Percentiles rank a stretch among this genome's conserved stretches.
Conservation (phyloP, 2,113 vertebrate species). For the Callorhinus ursinus region DNA sequence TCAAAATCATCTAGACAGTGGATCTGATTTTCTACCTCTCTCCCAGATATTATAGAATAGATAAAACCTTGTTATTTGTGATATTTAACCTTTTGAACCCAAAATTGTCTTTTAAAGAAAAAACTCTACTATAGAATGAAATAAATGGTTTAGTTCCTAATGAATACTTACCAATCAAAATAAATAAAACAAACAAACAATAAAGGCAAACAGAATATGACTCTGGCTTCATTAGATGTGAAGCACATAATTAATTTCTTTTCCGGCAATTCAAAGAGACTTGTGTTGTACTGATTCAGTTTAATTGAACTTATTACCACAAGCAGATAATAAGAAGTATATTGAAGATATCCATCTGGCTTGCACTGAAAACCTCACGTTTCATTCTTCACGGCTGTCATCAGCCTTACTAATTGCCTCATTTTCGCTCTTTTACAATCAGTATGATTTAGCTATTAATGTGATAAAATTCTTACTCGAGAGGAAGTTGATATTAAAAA, state of each 20-base stretch:
- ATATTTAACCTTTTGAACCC: background rate
- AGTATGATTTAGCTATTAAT: slow-evolving; percentile 83
- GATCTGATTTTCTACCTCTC: background rate
- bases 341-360: slow-evolving; percentile 89
- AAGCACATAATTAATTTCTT: slow-evolving; percentile 83
- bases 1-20: background rate
- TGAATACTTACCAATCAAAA: slow-evolving; percentile 74
- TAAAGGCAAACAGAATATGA: slow-evolving; percentile 79
- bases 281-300: slow-evolving; percentile 76
- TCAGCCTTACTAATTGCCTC: slow-evolving; percentile 83
- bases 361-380: slow-evolving; percentile 55
- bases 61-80: background rate
- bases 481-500: slow-evolving; percentile 87
- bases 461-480: slow-evolving; percentile 75
- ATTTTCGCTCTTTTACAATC: slow-evolving; percentile 83
- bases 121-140: background rate
- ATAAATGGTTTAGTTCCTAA: slow-evolving; percentile 50
- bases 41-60: background rate
- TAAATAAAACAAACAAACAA: slow-evolving; percentile 74
- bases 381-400: slow-evolving; percentile 79
- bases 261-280: slow-evolving; percentile 76
- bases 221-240: slow-evolving; percentile 80
- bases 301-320: slow-evolving; percentile 86
- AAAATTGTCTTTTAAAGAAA: background rate
- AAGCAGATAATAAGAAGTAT: slow-evolving; percentile 85